Evolutionary conservation across 2,113 vertebrate species (phyloP), one percentile per base, ranked within the genome.

Genomic region (Hypanus sabinus): DNA sequence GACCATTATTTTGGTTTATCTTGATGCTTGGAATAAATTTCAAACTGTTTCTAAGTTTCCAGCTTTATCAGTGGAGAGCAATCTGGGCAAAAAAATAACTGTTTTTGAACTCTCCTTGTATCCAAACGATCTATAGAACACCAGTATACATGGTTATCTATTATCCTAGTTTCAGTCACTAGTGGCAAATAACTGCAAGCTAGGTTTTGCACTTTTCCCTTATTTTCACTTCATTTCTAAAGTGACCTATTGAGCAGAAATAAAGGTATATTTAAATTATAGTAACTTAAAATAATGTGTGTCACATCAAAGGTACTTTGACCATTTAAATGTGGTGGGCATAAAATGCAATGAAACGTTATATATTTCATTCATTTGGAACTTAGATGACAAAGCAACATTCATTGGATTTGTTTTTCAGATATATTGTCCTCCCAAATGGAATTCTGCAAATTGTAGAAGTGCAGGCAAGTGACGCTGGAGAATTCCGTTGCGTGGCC

Each of bases 381-480:
- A 73, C 24, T 46, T 27, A 11, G 20, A 12, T 70, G 27, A 14
- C 24, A 73, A 93, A 73, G 70, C 70, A 46, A 55, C 22, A 30
- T 73, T 93, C 22, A 30, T 73, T 93, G 91, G 90, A 46, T 93
- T 73, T 73, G 36, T 73, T 75, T 90, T 93, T 93, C 96, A 99
- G 98, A 96, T 98, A 98, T 95, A 97, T 98, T 96, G 96, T 96
- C 73, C 98, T 99, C 94, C 98, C 98, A 94, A 98, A 98, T 0
- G 99, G 99, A 65, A 97, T 98, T 94, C 98, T 99, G 93, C 99
- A 99, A 96, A 98, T 99, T n/a, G 96, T 98, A 85, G 97, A 97
- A 5, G 97, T 98, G 94, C 97, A 95, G 95, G 96, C 97, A 94
- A 96, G 96, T 0, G 98, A 99, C 71, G 95, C 96, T 0, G 99